phyloP scores from a whole-genome alignment of 1,140 invertebrate genomes.

The Leptopilina boulardi region DNA sequence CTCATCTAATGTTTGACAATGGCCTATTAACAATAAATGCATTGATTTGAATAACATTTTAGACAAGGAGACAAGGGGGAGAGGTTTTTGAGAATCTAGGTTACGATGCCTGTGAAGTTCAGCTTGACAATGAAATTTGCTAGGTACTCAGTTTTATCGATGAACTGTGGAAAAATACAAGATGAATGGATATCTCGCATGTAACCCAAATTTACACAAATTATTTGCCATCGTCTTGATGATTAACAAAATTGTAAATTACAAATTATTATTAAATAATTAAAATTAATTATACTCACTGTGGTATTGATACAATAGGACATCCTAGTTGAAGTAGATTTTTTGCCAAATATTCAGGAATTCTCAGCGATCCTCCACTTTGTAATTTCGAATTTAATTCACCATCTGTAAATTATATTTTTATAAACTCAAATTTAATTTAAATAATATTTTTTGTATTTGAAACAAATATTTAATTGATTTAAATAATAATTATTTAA shows the following conservation, averaged over 20 bases:
- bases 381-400: conserved; percentile 59
- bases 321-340: conserved; percentile 70
- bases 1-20: neutral
- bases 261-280: neutral
- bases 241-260: neutral
- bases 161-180: neutral
- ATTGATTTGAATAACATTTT: neutral
- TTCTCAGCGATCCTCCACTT: conserved; percentile 61
- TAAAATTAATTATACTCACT: conserved; percentile 64
- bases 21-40: conserved; percentile 24
- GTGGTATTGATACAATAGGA: conserved; percentile 68
- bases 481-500: conserved; percentile 37
- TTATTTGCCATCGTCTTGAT: neutral
- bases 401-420: conserved; percentile 61
- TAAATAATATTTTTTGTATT: conserved; percentile 34
- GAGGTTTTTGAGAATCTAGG: neutral
- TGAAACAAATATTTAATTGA: too few relatives aligned
- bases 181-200: conserved; percentile 25
- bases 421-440: conserved; percentile 21
- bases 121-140: conserved; percentile 26
- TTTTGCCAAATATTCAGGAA: conserved; percentile 66
- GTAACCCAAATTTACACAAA: conserved; percentile 18
- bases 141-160: conserved; percentile 27
- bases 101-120: conserved; percentile 28
- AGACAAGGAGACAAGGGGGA: neutral